phyloP scores from a whole-genome alignment of 2,888 invertebrate species.

The Nomada hirtipes region DNA sequence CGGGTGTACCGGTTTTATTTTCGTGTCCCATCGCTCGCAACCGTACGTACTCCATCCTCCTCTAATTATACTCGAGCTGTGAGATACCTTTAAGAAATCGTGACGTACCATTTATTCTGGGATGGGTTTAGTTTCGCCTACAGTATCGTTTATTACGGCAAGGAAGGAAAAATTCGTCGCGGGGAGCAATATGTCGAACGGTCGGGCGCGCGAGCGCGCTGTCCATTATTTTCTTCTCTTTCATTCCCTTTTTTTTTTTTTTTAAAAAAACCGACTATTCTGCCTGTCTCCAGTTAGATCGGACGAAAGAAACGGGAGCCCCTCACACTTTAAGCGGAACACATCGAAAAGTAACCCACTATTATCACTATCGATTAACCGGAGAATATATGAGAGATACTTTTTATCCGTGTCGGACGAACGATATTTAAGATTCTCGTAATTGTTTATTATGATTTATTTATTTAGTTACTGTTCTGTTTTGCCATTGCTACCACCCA shows the following conservation, averaged over 20 bases:
- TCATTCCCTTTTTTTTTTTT: neutral
- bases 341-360: constrained; percentile 54
- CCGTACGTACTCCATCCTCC: neutral
- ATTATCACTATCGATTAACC: constrained; percentile 52
- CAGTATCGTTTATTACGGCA: constrained; percentile 62
- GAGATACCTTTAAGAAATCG: constrained; percentile 65
- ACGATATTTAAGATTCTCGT: constrained; percentile 42
- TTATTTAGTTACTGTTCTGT: constrained; percentile 4
- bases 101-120: constrained; percentile 54
- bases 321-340: constrained; percentile 49
- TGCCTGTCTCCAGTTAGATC: constrained; percentile 20
- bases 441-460: constrained; percentile 32
- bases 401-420: constrained; percentile 32
- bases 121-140: constrained; percentile 59
- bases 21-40: neutral
- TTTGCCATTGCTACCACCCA: neutral
- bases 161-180: constrained; percentile 47
- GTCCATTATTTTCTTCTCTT: neutral
- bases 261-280: constrained; percentile 46
- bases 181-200: constrained; percentile 50
- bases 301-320: constrained; percentile 48
- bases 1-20: neutral
- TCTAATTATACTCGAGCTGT: constrained; percentile 54
- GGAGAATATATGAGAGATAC: constrained; percentile 41
- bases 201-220: constrained; percentile 16